phyloP scores from a whole-genome alignment of 1,140 invertebrate species.

The Arctopsyche grandis region DNA sequence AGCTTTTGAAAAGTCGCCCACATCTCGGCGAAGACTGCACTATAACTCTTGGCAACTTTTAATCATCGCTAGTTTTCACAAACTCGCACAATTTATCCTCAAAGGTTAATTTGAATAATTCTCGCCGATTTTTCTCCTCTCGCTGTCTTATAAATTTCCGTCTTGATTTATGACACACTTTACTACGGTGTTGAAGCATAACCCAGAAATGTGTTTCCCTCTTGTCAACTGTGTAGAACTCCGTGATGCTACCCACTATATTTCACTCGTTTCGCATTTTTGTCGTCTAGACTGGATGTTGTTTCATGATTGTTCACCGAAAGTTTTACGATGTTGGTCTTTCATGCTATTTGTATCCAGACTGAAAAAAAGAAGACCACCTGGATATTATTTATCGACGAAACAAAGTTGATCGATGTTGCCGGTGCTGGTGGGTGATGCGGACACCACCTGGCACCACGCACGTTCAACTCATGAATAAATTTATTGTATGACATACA shows the following conservation, averaged over 20 bases:
- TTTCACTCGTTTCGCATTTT: not conserved
- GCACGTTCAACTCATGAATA: not conserved
- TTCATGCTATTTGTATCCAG: not conserved
- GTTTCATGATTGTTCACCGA: not conserved
- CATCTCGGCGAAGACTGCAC: no score
- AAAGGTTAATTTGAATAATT: constrained; percentile 5
- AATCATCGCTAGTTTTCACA: no score
- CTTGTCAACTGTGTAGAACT: constrained; percentile 10
- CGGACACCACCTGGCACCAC: constrained; percentile 6
- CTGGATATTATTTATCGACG: not conserved
- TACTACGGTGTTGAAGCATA: not conserved
- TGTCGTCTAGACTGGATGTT: not conserved
- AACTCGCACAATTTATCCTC: not conserved
- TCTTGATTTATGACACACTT: not conserved
- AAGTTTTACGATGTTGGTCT: not conserved
- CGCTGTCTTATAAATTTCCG: not conserved
- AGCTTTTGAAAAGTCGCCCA: no score
- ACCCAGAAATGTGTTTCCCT: constrained; percentile 17
- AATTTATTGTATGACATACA: not conserved
- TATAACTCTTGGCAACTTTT: no score
- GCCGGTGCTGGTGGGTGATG: not conserved
- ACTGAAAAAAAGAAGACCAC: not conserved
- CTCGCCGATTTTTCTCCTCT: not conserved
- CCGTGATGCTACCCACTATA: not conserved
- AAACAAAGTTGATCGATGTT: constrained; percentile 4